A percentile compares a stretch with the other conserved stretches of the same genome.
Evolutionary conservation across 2,797 vertebrate species (phyloP).

Genomic region (Esox lucius): DNA sequence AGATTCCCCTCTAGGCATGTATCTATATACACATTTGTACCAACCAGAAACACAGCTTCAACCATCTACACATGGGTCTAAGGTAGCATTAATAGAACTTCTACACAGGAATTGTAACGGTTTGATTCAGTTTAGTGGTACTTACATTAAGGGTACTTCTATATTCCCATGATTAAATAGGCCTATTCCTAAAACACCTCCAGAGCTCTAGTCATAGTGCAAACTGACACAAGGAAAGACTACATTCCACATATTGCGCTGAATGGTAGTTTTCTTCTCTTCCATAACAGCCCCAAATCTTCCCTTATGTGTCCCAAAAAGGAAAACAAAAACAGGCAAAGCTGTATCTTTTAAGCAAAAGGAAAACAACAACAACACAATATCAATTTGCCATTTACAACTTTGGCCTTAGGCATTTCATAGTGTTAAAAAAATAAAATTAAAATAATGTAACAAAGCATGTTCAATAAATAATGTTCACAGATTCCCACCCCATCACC

Average conservation of each 20-base stretch:
- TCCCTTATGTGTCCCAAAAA: conserved; percentile 26
- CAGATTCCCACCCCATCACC: conserved; percentile 64
- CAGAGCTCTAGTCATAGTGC: conserved; percentile 63
- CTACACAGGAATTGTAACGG: conserved; percentile 41
- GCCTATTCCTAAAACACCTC: conserved; percentile 40
- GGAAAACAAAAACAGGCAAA: conserved; percentile 18
- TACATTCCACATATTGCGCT: conserved; percentile 56
- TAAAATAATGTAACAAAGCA: conserved; percentile 61
- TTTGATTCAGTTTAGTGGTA: conserved; percentile 25
- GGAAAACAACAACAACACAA: conserved; percentile 14
- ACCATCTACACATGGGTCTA: conserved; percentile 48
- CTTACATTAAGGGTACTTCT: background rate
- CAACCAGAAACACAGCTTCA: background rate
- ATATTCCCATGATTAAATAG: conserved; percentile 21
- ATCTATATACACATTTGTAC: conserved; percentile 2
- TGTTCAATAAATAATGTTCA: conserved; percentile 67
- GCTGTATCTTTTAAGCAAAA: conserved; percentile 22
- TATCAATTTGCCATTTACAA: conserved; percentile 54
- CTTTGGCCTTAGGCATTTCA: conserved; percentile 59
- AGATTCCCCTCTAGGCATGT: background rate
- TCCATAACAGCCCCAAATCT: conserved; percentile 16
- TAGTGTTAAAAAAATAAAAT: conserved; percentile 46
- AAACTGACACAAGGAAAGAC: conserved; percentile 61
- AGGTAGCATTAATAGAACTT: conserved; percentile 56
- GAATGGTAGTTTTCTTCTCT: conserved; percentile 31